Conservation (phyloP, 2,113 vertebrate genomes). For the Thomomys bottae region DNA sequence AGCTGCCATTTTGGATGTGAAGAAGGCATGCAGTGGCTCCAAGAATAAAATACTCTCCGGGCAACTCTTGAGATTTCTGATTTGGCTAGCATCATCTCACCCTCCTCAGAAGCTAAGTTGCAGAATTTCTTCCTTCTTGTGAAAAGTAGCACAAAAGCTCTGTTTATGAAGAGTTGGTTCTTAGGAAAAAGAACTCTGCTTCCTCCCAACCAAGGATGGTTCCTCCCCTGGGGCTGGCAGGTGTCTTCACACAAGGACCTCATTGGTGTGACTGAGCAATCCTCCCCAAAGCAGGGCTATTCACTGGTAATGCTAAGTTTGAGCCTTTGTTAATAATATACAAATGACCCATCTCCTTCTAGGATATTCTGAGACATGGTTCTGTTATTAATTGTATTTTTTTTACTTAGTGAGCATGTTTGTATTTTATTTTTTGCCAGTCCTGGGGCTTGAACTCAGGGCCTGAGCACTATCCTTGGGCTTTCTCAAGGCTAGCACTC, state of each 20-base stretch:
- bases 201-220: background rate
- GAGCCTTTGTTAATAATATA: background rate
- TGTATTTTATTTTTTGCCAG: too few species aligned
- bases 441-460: too few species aligned
- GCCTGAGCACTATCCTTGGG: too few species aligned
- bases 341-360: background rate
- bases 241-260: background rate
- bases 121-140: slow-evolving; percentile 22
- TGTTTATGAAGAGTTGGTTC: background rate
- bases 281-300: background rate
- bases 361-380: background rate
- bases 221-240: background rate
- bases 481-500: too few species aligned
- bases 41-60: background rate
- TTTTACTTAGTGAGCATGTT: slow-evolving; percentile 17
- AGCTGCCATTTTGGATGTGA: background rate
- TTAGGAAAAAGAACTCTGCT: background rate
- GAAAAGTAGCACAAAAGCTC: slow-evolving; percentile 23
- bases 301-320: background rate
- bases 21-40: background rate
- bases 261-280: too few species aligned
- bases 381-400: background rate
- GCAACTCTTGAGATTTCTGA: background rate
- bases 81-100: too few species aligned
- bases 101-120: background rate